These are phyloP conservation scores for Triops cancriformis DNA, from an alignment of 1,140 invertebrate species.

Conservation along the genomic window DNA sequence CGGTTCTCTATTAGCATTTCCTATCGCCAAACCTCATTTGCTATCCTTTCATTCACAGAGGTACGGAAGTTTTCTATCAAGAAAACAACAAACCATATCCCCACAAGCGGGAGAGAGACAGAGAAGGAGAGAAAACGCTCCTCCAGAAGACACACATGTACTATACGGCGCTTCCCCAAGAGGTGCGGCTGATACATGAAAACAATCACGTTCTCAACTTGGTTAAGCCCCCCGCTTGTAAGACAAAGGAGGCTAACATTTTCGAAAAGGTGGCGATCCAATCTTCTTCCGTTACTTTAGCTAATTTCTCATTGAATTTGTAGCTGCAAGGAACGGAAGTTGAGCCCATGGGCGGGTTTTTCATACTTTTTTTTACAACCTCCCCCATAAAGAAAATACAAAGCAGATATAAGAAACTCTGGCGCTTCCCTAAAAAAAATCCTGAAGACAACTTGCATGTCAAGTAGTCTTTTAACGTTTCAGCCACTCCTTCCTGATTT, in stretches of 20 bases:
- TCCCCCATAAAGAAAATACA: too few species aligned
- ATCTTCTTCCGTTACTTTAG: not conserved
- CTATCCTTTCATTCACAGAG: not conserved
- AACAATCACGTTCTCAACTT: not conserved
- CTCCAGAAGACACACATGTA: not conserved
- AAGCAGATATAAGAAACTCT: not conserved
- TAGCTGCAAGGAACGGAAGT: too few species aligned
- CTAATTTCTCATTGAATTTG: too few species aligned
- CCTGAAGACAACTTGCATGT: not conserved
- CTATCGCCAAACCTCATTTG: not conserved
- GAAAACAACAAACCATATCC: not conserved
- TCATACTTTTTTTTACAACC: too few species aligned
- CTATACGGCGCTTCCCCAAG: too few species aligned
- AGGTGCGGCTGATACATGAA: conserved; percentile 12
- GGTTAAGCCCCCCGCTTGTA: not conserved
- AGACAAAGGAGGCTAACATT: not conserved
- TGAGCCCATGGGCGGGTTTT: too few species aligned
- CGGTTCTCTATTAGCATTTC: not conserved
- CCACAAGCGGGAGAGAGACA: not conserved
- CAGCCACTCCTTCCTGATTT: conserved; percentile 5
- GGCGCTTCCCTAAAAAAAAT: not conserved
- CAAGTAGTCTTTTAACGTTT: not conserved
- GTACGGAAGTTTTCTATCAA: too few species aligned
- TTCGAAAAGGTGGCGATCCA: not conserved
- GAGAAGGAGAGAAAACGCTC: not conserved